Evolutionary conservation across 2,797 vertebrate species (phyloP).

Genomic region (Anguilla megastoma): DNA sequence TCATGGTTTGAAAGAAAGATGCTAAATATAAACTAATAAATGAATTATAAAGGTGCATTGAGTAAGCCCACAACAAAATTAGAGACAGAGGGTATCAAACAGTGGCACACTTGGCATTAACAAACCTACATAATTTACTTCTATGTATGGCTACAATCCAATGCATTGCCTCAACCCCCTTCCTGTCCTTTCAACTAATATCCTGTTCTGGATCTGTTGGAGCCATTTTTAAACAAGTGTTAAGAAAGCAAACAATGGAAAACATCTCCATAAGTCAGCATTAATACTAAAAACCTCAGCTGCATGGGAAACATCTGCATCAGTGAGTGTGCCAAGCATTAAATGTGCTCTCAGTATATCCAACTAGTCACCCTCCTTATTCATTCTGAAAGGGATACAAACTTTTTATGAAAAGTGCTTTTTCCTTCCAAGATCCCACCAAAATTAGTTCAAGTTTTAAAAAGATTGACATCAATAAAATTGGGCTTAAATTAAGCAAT

Average conservation of each 20-base stretch:
- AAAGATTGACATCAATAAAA: not conserved
- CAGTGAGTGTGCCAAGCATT: not conserved
- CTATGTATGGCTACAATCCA: not conserved
- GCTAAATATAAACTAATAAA: not conserved
- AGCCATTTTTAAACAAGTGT: not conserved
- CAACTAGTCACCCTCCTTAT: not conserved
- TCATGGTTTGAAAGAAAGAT: no score
- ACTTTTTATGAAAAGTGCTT: not conserved
- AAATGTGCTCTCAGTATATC: not conserved
- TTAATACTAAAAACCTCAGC: not conserved
- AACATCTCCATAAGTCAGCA: not conserved
- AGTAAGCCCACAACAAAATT: not conserved
- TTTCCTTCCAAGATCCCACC: not conserved
- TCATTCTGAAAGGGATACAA: not conserved
- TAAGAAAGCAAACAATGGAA: not conserved
- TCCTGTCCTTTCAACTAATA: constrained; percentile 1
- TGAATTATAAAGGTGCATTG: not conserved
- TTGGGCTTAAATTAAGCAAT: not conserved
- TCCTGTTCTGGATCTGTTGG: not conserved
- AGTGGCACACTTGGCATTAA: not conserved
- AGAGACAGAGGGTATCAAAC: not conserved
- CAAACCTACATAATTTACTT: not conserved
- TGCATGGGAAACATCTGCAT: not conserved
- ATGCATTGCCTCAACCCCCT: not conserved
- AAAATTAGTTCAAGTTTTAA: not conserved